Percentiles rank a stretch among this genome's conserved stretches.
phyloP scores from a whole-genome alignment of 2,113 vertebrate genomes.

The Brevimyrus niger region DNA sequence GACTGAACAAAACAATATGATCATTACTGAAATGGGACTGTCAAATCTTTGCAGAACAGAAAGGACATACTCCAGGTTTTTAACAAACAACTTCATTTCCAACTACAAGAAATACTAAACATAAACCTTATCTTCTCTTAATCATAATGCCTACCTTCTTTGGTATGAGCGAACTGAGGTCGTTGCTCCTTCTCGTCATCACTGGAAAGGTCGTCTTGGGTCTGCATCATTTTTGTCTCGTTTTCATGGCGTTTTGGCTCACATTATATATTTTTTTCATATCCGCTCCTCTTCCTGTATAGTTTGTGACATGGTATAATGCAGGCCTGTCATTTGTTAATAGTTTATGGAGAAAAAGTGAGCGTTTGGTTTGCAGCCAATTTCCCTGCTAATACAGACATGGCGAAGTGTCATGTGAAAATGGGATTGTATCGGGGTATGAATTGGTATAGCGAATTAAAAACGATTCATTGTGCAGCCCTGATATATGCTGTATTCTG shows the following conservation, averaged over 20 bases:
- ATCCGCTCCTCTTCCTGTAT: background rate
- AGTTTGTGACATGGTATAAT: background rate
- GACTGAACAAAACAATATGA: background rate
- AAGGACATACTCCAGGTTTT: background rate
- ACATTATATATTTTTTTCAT: background rate
- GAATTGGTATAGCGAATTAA: background rate
- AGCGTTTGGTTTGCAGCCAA: background rate
- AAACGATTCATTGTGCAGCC: background rate
- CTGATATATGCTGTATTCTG: background rate
- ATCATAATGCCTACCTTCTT: background rate
- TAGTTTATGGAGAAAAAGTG: background rate
- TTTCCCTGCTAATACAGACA: background rate
- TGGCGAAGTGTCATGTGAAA: background rate
- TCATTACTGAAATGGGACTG: background rate
- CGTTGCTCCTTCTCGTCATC: background rate
- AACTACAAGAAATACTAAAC: background rate
- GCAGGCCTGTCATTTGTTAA: background rate
- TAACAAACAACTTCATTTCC: background rate
- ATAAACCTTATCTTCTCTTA: background rate
- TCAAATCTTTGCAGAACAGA: background rate
- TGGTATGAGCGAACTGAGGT: background rate
- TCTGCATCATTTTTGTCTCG: background rate
- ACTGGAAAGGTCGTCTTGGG: background rate
- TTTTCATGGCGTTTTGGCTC: background rate
- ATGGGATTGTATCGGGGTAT: background rate